Evolutionary conservation across 2,113 vertebrate genomes (phyloP).

Genomic region (Coryphaenoides rupestris): DNA sequence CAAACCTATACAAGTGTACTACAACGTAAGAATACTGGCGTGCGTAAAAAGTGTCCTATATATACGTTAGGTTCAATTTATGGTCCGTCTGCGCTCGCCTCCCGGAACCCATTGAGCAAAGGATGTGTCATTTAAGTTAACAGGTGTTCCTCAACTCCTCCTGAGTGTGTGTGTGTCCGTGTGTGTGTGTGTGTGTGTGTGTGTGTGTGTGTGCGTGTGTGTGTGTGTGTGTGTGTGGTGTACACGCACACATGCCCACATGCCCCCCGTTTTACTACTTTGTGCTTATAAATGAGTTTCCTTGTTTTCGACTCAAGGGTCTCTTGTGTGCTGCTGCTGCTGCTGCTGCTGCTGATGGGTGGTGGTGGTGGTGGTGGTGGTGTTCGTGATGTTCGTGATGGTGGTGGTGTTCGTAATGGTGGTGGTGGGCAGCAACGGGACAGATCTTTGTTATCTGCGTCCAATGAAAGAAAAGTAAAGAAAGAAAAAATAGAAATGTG

Average conservation of each 20-base stretch:
- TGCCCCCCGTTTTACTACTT: not conserved
- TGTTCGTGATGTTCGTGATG: too few species aligned
- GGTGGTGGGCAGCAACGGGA: not conserved
- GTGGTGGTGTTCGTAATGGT: too few species aligned
- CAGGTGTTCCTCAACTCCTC: slow-evolving; percentile 71
- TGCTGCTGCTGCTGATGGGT: too few species aligned
- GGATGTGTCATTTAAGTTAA: slow-evolving; percentile 71
- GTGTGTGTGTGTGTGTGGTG: slow-evolving; percentile 7
- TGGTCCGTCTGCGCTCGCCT: slow-evolving; percentile 38
- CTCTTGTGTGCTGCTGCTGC: slow-evolving; percentile 22
- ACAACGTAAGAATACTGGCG: too few species aligned
- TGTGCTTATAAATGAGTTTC: not conserved
- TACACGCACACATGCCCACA: not conserved
- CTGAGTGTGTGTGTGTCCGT: slow-evolving; percentile 3
- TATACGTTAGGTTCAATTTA: slow-evolving; percentile 1
- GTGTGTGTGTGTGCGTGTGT: not conserved
- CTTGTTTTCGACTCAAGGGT: slow-evolving; percentile 26
- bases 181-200: slow-evolving; percentile 1
- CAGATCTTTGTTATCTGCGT: not conserved
- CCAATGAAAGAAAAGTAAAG: not conserved
- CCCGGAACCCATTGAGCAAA: slow-evolving; percentile 51
- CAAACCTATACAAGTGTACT: too few species aligned
- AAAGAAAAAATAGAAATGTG: slow-evolving; percentile 1
- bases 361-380: too few species aligned
- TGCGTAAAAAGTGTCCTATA: too few species aligned